Evolutionary conservation across 2,113 vertebrate genomes (phyloP).

Genomic region (Calypte anna): DNA sequence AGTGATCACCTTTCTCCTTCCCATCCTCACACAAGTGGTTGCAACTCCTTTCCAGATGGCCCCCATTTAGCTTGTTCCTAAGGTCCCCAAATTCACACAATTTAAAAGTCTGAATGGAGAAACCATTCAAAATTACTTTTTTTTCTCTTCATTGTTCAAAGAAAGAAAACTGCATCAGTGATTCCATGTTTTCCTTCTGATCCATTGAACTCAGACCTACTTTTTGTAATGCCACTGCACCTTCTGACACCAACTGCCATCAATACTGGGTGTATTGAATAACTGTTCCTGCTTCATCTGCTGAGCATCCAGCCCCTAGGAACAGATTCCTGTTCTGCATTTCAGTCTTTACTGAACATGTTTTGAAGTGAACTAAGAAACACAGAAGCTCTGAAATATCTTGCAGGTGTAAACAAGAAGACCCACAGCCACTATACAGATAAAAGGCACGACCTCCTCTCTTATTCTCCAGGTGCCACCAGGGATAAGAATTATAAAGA

Average conservation of each 20-base stretch:
- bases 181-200: not conserved
- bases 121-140: not conserved
- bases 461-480: not conserved
- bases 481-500: not conserved
- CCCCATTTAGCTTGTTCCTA: not conserved
- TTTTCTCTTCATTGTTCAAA: not conserved
- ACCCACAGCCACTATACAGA: not conserved
- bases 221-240: not conserved
- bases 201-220: not conserved
- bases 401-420: not conserved
- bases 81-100: not conserved
- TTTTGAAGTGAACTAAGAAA: not conserved
- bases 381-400: not conserved
- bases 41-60: not conserved
- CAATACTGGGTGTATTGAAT: not conserved
- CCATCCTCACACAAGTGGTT: not conserved
- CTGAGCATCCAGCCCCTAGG: not conserved
- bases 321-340: not conserved
- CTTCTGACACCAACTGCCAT: not conserved
- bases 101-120: not conserved
- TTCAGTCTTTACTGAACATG: not conserved
- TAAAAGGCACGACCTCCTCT: not conserved
- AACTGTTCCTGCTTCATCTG: fast-evolving
- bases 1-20: not conserved
- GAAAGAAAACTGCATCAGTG: not conserved